Evolutionary conservation across 1,140 invertebrate genomes (phyloP).

Genomic region (Leucophenga varia): DNA sequence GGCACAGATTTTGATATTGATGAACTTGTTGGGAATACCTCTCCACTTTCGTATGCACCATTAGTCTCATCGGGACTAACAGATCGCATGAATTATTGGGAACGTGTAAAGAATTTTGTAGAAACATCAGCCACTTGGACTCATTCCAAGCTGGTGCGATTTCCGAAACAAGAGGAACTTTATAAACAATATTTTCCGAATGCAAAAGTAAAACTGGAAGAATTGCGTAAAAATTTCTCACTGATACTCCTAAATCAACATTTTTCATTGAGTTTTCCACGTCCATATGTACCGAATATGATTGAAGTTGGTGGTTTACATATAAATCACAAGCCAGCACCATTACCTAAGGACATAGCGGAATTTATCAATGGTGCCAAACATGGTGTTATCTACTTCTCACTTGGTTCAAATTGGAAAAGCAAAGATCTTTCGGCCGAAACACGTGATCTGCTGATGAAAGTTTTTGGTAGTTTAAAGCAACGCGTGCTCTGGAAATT

Average conservation of each 20-base stretch:
- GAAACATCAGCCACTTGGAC: neutral
- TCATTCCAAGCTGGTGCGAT: no score
- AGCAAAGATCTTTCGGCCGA: slow-evolving; percentile 58
- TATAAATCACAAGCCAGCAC: slow-evolving; percentile 58
- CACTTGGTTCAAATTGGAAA: slow-evolving; percentile 64
- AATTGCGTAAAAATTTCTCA: slow-evolving; percentile 45
- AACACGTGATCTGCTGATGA: slow-evolving; percentile 56
- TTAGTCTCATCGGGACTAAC: slow-evolving; percentile 26
- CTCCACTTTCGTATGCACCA: slow-evolving; percentile 36
- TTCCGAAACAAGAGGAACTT: slow-evolving; percentile 35
- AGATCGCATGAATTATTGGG: slow-evolving; percentile 47
- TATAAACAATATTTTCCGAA: slow-evolving; percentile 40
- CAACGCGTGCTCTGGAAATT: slow-evolving; percentile 62
- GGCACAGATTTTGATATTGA: slow-evolving; percentile 18
- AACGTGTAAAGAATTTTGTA: slow-evolving; percentile 47
- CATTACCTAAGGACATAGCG: slow-evolving; percentile 47
- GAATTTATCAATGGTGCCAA: slow-evolving; percentile 61
- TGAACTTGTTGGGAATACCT: slow-evolving; percentile 33
- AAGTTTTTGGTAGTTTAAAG: slow-evolving; percentile 57
- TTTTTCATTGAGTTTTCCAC: slow-evolving; percentile 56
- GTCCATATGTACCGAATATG: slow-evolving; percentile 58
- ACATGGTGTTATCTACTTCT: slow-evolving; percentile 67
- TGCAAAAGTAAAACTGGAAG: slow-evolving; percentile 8
- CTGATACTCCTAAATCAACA: slow-evolving; percentile 61
- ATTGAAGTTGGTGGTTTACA: slow-evolving; percentile 57